Evolutionary conservation across 37 sponge, comb jelly and placozoan genomes (phyloP).

Genomic region (Tethya wilhelma): DNA sequence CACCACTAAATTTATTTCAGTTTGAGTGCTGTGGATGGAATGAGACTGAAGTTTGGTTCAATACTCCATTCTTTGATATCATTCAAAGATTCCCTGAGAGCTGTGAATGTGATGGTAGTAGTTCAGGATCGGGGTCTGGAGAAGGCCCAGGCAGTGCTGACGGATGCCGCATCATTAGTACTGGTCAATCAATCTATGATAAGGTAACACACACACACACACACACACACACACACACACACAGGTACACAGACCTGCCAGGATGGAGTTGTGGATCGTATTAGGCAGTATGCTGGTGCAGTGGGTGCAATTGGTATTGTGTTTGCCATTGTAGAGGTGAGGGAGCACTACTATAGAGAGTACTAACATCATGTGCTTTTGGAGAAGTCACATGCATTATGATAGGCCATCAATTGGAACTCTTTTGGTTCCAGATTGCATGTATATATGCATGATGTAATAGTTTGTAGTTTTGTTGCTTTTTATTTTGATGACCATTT

Average conservation of each 20-base stretch:
- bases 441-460: too few species aligned
- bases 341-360: neutral
- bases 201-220: neutral
- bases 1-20: slow-evolving; percentile 21
- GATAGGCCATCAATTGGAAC: too few species aligned
- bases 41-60: slow-evolving; percentile 8
- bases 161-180: neutral
- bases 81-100: slow-evolving; percentile 6
- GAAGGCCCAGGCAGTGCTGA: too few species aligned
- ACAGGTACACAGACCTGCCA: slow-evolving; percentile 4
- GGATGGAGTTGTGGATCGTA: neutral
- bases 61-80: neutral
- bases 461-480: too few species aligned
- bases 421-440: too few species aligned
- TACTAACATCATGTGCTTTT: too few species aligned
- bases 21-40: slow-evolving; percentile 52
- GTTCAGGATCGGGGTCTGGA: neutral
- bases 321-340: slow-evolving; percentile 22
- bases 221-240: neutral
- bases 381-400: too few species aligned
- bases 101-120: slow-evolving; percentile 29
- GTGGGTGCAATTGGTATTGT: slow-evolving; percentile 21
- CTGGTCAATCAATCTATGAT: neutral
- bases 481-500: too few species aligned
- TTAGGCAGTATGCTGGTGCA: neutral